A percentile compares a stretch with the other conserved stretches of the same genome.
Evolutionary conservation across 2,888 invertebrate species (phyloP).

Genomic region (Diaperis boleti): DNA sequence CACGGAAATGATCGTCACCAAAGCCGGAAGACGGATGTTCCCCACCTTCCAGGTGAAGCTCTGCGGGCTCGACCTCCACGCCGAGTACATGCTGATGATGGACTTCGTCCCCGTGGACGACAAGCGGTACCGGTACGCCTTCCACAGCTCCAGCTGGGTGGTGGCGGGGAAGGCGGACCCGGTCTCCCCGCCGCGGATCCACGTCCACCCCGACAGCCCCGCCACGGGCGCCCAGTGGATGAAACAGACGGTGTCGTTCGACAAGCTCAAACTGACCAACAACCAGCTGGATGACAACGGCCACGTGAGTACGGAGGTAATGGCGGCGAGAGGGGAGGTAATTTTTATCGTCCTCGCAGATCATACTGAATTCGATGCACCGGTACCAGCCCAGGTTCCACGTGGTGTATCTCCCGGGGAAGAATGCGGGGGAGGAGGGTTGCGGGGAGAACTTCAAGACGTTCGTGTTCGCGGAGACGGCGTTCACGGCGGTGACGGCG

Average conservation of each 20-base stretch:
- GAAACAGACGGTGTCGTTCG: conserved; percentile 97
- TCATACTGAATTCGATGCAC: conserved; percentile 97
- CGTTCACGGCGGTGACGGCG: conserved; percentile 97
- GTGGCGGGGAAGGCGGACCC: conserved; percentile 94
- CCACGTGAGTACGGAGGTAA: conserved; percentile 79
- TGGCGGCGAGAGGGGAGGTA: conserved; percentile 33
- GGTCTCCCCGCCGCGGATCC: conserved; percentile 93
- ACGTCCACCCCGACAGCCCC: conserved; percentile 97
- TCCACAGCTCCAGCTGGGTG: conserved; percentile 93
- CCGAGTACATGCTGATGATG: conserved; percentile 92
- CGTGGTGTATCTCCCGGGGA: conserved; percentile 86
- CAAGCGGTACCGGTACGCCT: conserved; percentile 96
- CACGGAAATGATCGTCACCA: conserved; percentile 99
- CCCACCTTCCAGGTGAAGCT: conserved; percentile 93
- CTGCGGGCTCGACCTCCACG: conserved; percentile 86
- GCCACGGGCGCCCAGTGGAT: conserved; percentile 95
- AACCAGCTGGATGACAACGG: conserved; percentile 98
- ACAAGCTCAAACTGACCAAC: conserved; percentile 96
- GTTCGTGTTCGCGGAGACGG: conserved; percentile 94
- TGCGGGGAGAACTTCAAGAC: conserved; percentile 87
- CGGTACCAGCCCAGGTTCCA: conserved; percentile 95
- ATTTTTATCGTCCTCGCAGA: conserved; percentile 72
- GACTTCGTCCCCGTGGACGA: conserved; percentile 97
- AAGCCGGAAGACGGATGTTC: conserved; percentile 96
- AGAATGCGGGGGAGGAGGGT: conserved; percentile 73